phyloP scores from a whole-genome alignment of 2,797 vertebrate genomes.

The Diplodus puntazzo region DNA sequence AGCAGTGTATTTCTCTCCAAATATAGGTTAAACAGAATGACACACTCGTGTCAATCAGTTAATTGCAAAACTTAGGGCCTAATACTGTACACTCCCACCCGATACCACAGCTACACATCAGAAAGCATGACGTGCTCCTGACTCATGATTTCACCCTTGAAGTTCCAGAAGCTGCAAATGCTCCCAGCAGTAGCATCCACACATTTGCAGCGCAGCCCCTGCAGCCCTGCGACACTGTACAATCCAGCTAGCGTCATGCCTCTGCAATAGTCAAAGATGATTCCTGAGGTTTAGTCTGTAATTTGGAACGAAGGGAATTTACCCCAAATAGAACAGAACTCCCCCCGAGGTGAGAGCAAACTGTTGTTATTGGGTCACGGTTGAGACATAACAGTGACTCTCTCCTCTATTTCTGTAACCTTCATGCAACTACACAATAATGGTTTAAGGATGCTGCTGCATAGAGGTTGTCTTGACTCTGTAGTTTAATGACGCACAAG shows the following conservation, averaged over 20 bases:
- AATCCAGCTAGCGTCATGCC: conserved; percentile 68
- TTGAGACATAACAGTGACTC: conserved; percentile 66
- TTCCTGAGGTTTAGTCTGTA: conserved; percentile 66
- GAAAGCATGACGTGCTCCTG: conserved; percentile 57
- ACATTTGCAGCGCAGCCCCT: conserved; percentile 51
- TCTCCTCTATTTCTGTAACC: conserved; percentile 54
- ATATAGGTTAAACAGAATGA: conserved; percentile 6
- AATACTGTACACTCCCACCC: conserved; percentile 44
- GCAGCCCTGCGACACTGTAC: conserved; percentile 68
- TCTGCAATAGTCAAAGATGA: conserved; percentile 72
- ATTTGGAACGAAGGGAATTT: conserved; percentile 79
- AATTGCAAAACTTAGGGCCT: conserved; percentile 27
- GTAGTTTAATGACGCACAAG: conserved; percentile 40
- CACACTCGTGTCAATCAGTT: conserved; percentile 17
- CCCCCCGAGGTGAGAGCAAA: conserved; percentile 69
- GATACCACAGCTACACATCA: conserved; percentile 35
- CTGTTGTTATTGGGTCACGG: conserved; percentile 76
- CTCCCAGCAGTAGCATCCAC: conserved; percentile 61
- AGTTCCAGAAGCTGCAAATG: conserved; percentile 59
- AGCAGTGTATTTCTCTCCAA: conserved; percentile 19
- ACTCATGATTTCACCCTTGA: conserved; percentile 69
- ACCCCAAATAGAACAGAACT: conserved; percentile 81
- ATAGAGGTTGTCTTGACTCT: conserved; percentile 31
- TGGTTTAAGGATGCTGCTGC: conserved; percentile 42
- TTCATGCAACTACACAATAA: conserved; percentile 45